Evolutionary conservation across 2,113 vertebrate species (phyloP).

Genomic region (Gallinago paraguaiae): DNA sequence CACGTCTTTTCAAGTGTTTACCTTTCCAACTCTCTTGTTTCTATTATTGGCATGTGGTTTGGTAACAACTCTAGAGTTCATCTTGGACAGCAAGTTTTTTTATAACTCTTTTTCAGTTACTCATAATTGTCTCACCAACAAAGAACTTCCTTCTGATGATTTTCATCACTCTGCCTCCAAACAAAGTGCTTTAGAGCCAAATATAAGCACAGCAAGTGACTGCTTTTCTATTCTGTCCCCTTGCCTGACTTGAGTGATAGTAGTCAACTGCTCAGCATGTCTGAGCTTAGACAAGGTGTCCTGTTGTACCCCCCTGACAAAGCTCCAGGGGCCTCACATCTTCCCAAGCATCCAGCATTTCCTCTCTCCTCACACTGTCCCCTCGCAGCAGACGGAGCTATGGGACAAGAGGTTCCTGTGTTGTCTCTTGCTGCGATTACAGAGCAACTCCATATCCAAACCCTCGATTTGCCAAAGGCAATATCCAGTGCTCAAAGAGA

Average conservation of each 20-base stretch:
- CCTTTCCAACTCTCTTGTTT: conserved; percentile 42
- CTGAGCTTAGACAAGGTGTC: not conserved
- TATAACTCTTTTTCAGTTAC: not conserved
- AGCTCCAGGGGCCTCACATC: not conserved
- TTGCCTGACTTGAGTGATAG: not conserved
- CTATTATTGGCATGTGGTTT: conserved; percentile 43
- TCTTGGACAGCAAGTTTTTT: conserved; percentile 37
- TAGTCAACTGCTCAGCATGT: not conserved
- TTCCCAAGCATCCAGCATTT: not conserved
- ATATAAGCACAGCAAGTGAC: conserved; percentile 16
- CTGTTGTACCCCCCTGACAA: not conserved
- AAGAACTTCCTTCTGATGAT: conserved; percentile 30
- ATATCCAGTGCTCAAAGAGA: not conserved
- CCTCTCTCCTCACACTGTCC: not conserved
- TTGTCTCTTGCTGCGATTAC: not conserved
- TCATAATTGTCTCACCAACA: conserved; percentile 43
- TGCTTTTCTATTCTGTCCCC: not conserved
- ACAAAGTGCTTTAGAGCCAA: conserved; percentile 25
- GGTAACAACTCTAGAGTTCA: conserved; percentile 7
- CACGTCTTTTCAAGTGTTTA: conserved; percentile 48
- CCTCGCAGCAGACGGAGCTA: not conserved
- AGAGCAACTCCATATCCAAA: not conserved
- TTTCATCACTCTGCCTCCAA: conserved; percentile 36
- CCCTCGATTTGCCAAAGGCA: not conserved
- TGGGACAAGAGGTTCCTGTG: not conserved